These are phyloP conservation scores for Tuta absoluta DNA, from an alignment of 2,888 invertebrate genomes.

Conservation along the genomic window DNA sequence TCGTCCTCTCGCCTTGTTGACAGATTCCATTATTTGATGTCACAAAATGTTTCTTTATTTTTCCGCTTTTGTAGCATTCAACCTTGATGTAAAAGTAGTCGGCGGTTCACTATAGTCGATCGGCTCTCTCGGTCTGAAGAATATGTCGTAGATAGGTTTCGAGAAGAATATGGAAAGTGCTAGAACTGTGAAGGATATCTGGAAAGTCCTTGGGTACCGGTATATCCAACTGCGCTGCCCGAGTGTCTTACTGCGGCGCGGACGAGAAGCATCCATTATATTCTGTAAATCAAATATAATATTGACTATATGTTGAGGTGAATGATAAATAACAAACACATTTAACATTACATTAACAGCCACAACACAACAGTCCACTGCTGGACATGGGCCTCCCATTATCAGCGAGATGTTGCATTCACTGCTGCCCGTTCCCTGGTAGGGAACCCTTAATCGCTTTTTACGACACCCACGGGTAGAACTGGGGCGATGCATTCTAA, in stretches of 20 bases:
- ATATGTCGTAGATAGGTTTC: slow-evolving; percentile 86
- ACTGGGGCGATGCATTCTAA: too few relatives aligned
- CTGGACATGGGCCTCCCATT: too few relatives aligned
- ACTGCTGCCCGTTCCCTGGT: too few relatives aligned
- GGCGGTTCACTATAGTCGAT: slow-evolving; percentile 59
- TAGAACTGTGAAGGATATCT: slow-evolving; percentile 73
- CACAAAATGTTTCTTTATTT: slow-evolving; percentile 24
- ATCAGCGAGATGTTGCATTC: too few relatives aligned
- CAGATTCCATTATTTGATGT: slow-evolving; percentile 85
- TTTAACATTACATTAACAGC: too few relatives aligned
- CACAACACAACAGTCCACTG: too few relatives aligned
- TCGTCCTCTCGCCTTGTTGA: slow-evolving; percentile 87
- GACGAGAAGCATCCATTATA: slow-evolving; percentile 57
- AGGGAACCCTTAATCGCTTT: too few relatives aligned
- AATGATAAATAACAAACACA: too few relatives aligned
- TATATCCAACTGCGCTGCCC: slow-evolving; percentile 82
- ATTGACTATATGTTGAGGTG: too few relatives aligned
- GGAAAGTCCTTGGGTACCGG: slow-evolving; percentile 82
- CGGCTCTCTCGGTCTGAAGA: slow-evolving; percentile 60
- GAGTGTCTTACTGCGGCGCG: slow-evolving; percentile 64
- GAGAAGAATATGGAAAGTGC: slow-evolving; percentile 84
- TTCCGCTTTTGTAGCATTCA: slow-evolving; percentile 1
- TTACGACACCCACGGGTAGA: too few relatives aligned
- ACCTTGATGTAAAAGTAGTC: slow-evolving; percentile 42
- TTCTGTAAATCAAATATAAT: slow-evolving; percentile 37